Evolutionary conservation across 1,140 invertebrate species (phyloP).

Genomic region (Drosophila lowei): DNA sequence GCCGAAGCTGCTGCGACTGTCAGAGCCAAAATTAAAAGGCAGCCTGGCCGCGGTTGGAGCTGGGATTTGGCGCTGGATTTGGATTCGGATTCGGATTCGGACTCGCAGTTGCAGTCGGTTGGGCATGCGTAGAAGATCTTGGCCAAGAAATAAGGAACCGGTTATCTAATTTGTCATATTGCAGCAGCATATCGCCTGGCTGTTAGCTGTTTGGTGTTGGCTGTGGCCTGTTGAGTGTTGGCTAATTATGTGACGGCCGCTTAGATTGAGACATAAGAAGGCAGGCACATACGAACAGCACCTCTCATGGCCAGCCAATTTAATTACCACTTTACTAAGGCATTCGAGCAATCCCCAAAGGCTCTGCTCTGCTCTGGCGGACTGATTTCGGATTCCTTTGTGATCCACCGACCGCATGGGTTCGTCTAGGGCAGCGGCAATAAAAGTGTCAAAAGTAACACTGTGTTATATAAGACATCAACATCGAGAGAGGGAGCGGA

Average conservation of each 20-base stretch:
- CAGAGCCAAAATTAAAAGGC: conserved; percentile 54
- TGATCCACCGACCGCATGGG: conserved; percentile 6
- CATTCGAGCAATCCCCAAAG: conserved; percentile 55
- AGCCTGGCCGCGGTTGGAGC: conserved; percentile 17
- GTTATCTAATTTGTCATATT: conserved; percentile 62
- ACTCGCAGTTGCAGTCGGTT: conserved; percentile 21
- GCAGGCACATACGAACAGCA: background rate
- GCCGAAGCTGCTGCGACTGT: conserved; percentile 48
- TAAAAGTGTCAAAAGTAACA: conserved; percentile 82
- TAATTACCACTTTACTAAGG: conserved; percentile 76
- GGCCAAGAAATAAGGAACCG: conserved; percentile 16
- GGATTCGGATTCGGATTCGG: conserved; percentile 19
- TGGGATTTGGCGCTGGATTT: conserved; percentile 21
- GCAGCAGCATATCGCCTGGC: background rate
- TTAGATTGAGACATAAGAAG: conserved; percentile 74
- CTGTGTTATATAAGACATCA: conserved; percentile 74
- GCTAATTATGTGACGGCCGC: conserved; percentile 55
- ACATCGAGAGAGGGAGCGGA: conserved; percentile 52
- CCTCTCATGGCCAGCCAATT: conserved; percentile 41
- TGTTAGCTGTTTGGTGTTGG: no score
- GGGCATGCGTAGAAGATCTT: conserved; percentile 42
- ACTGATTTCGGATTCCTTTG: conserved; percentile 46
- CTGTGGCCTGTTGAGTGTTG: conserved; percentile 28
- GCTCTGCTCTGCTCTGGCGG: conserved; percentile 7
- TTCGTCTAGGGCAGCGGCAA: conserved; percentile 55